Evolutionary conservation across 2,888 invertebrate genomes (phyloP), one percentile per base, ranked within the genome.

Genomic region (Odontothrips loti): DNA sequence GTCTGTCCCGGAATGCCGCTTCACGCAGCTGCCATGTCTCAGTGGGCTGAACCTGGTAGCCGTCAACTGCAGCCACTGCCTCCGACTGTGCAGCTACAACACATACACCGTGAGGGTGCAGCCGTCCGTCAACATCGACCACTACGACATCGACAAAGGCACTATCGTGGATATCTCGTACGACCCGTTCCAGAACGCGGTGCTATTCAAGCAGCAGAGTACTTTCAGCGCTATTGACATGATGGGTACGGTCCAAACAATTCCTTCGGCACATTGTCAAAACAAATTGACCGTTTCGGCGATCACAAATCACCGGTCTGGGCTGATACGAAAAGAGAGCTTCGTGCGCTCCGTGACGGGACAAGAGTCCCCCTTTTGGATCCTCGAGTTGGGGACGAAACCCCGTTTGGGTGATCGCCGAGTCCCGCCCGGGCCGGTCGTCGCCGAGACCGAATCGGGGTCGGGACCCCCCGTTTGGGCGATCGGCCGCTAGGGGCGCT

Each of bases 1-100:
- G 1, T 9, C 23, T 27, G 11, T 75, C 23, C 68, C 68, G 8
- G 23, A 75, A 27, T 75, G 68, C 27, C 68, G 68, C 68, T 75
- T 75, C 27, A 23, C 68, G 8, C 68, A 75, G 68, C 68, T 75
- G 10, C 68, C 68, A 23, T 75, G 68, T 27, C 8, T 75, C 12
- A 27, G 23, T 12, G 27, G 23, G 27, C 68, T 75, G 23, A 75
- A 75, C 68, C 23, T 75, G 23, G 9, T 27, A 10, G 68, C 68
- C 27, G 12, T 75, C 68, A 75, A 75, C 27, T 75, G 68, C 68
- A 75, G 68, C 27, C 68, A 75, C 27, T 75, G 68, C 23, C n/a
- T 75, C 27, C 23, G 27, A 10, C 12, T 12, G 10, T 75, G 68
- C 68, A 23, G 12, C 27, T 23, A 23, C 10, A 27, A 23, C 12